These are phyloP conservation scores for Poeciliopsis gracilis DNA, from an alignment of 2,797 vertebrate genomes.

Conservation along the genomic window DNA sequence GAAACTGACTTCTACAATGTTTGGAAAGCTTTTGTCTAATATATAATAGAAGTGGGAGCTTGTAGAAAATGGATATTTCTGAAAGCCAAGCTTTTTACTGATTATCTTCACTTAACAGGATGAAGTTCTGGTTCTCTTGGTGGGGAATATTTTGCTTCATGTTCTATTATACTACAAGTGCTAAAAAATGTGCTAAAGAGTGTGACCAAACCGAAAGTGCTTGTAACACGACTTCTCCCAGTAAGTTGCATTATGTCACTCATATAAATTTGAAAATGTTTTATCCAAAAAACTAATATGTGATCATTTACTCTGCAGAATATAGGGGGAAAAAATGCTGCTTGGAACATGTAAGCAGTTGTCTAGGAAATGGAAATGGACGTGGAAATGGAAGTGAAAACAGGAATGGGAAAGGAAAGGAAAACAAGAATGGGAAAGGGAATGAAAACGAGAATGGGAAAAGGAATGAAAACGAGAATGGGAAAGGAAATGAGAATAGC, in stretches of 20 bases:
- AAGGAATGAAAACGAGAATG: rapidly evolving
- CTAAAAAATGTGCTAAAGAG: no score
- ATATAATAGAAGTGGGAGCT: background rate
- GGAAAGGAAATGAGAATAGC: no score
- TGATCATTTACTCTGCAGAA: background rate
- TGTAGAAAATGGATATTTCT: background rate
- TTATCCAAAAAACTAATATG: background rate
- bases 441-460: rapidly evolving
- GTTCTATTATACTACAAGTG: no score
- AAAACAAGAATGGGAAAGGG: no score
- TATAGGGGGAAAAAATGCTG: background rate
- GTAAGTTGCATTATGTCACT: no score
- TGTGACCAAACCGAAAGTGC: no score
- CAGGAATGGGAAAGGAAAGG: rapidly evolving
- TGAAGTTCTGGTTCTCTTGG: background rate
- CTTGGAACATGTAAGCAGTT: background rate
- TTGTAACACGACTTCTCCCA: no score
- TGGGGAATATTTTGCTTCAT: background rate
- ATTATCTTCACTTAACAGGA: background rate
- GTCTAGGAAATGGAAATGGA: background rate
- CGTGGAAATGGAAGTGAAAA: no score
- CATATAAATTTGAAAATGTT: no score
- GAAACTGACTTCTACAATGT: no score
- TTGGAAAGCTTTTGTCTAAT: no score
- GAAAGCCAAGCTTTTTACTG: background rate